Conservation (phyloP, 2,113 vertebrate species). For the zebrafish (Danio rerio) region GRCz12tu NC_133191.1:4157501-4158000, state of each 20-base stretch:
- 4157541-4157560: no score
- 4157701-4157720: constrained; percentile 14
- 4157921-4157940: constrained; percentile 46
- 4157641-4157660: background rate
- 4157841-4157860: constrained; percentile 52
- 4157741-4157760: constrained; percentile 27
- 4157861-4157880: constrained; percentile 40
- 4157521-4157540: no score
- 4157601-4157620: no score
- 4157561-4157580: no score
- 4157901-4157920: constrained; percentile 34
- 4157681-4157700: constrained; percentile 26
- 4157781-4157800: constrained; percentile 39
- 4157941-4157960: constrained; percentile 22
- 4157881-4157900: constrained; percentile 47
- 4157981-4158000: constrained; percentile 23
- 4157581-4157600: no score
- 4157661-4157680: background rate
- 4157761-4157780: constrained; percentile 44
- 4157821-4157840: constrained; percentile 42
- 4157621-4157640: no score
- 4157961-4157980: constrained; percentile 40
- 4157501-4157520: no score
- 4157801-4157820: constrained; percentile 51
- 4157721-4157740: constrained; percentile 26